Conservation (phyloP, 1,140 invertebrate species). For the Cydia fagiglandana region DNA sequence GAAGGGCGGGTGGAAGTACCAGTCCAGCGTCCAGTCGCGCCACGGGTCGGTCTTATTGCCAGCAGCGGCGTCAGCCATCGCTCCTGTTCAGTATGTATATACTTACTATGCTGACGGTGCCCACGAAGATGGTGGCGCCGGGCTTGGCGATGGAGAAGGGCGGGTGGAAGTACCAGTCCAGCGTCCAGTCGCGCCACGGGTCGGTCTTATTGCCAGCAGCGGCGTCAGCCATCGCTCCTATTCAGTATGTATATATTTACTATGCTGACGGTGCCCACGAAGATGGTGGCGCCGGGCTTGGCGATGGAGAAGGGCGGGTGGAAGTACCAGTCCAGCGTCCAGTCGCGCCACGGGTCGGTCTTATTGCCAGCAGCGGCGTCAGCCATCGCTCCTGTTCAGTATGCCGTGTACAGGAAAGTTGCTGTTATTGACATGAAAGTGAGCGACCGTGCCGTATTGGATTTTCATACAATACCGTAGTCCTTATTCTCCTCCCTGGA, state of each 20-base stretch:
- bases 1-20: neutral
- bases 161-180: neutral
- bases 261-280: neutral
- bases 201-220: no score
- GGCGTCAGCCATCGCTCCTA: neutral
- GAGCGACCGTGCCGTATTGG: no score
- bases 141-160: neutral
- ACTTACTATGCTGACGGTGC: neutral
- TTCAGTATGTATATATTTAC: neutral
- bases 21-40: neutral
- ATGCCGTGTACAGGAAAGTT: no score
- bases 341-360: neutral
- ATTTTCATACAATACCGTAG: no score
- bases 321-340: neutral
- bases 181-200: neutral
- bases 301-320: neutral
- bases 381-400: neutral
- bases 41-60: no score
- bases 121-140: conserved; percentile 3
- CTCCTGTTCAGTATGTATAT: neutral
- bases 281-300: neutral
- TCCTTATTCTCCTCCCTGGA: no score
- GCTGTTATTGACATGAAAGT: no score
- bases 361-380: no score
- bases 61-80: no score